These are phyloP conservation scores for Amphiura filiformis DNA, from an alignment of 35 echinoderm and acorn worm genomes.

Conservation along the genomic window DNA sequence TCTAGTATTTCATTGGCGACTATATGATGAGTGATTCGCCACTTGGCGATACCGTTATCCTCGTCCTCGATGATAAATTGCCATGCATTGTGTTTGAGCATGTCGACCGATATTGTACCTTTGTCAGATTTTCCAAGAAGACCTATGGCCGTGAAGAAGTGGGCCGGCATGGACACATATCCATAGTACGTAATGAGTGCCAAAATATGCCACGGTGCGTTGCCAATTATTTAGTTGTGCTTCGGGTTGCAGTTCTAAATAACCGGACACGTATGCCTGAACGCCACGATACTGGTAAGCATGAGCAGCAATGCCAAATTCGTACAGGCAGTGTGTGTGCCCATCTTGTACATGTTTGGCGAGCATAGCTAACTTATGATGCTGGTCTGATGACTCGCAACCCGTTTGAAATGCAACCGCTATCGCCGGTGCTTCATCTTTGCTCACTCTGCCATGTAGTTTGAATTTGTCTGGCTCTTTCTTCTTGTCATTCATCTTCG, in stretches of 20 bases:
- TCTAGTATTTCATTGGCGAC: constrained; percentile 33
- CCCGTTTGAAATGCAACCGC: background rate
- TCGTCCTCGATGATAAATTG: background rate
- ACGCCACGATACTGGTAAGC: constrained; percentile 5
- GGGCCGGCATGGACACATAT: constrained; percentile 6
- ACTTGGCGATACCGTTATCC: background rate
- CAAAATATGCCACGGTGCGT: background rate
- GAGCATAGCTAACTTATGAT: background rate
- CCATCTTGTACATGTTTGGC: background rate
- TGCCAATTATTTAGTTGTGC: background rate
- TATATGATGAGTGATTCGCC: constrained; percentile 19
- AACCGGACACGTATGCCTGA: constrained; percentile 17
- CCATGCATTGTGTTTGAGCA: background rate
- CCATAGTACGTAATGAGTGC: constrained; percentile 29
- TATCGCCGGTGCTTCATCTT: constrained; percentile 21
- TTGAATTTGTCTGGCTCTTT: background rate
- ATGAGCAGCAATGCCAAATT: constrained; percentile 29
- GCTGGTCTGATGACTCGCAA: background rate
- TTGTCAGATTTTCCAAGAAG: background rate
- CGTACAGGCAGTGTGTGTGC: constrained; percentile 14
- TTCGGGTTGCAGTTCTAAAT: background rate
- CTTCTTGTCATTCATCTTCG: background rate
- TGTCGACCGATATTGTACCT: background rate
- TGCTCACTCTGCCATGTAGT: constrained; percentile 7
- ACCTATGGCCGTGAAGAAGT: constrained; percentile 12